phyloP scores from a whole-genome alignment of 1,140 invertebrate species.

The Cherax destructor region DNA sequence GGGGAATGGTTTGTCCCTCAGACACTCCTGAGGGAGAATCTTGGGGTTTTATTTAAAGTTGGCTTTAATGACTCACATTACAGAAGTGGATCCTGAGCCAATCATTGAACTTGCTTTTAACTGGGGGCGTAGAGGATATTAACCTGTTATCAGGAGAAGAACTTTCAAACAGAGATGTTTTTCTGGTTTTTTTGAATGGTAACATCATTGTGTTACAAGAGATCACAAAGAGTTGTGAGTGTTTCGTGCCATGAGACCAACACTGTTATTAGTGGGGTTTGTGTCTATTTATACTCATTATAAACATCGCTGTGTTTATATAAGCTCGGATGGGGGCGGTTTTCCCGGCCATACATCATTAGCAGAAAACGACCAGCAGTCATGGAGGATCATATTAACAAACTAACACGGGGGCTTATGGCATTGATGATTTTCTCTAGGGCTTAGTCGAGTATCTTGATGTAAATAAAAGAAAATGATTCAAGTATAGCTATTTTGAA shows the following conservation, averaged over 20 bases:
- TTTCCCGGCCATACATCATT: conserved; percentile 98
- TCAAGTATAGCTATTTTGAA: conserved; percentile 94
- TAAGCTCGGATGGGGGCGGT: conserved; percentile 97
- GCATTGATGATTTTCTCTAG: conserved; percentile 95
- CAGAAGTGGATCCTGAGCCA: conserved; percentile 88
- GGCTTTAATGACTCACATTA: conserved; percentile 98
- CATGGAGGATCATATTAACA: conserved; percentile 86
- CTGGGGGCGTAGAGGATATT: conserved; percentile 93
- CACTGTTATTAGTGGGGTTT: conserved; percentile 90
- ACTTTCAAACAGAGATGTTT: conserved; percentile 86
- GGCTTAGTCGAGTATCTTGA: conserved; percentile 98
- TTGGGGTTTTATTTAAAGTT: conserved; percentile 99
- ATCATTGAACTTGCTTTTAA: conserved; percentile 89
- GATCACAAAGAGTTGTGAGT: conserved; percentile 85
- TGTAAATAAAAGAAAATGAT: conserved; percentile 99
- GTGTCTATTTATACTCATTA: conserved; percentile 96
- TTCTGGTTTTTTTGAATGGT: conserved; percentile 97
- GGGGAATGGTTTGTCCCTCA: conserved; percentile 90
- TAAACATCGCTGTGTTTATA: conserved; percentile 92
- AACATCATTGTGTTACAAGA: conserved; percentile 89
- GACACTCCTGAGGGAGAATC: conserved; percentile 99
- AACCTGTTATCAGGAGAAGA: conserved; percentile 90
- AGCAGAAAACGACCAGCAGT: conserved; percentile 85
- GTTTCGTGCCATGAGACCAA: conserved; percentile 87
- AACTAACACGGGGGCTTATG: conserved; percentile 87